Percentiles rank a stretch among this genome's conserved stretches.
These are phyloP conservation scores for Zosterops japonicus DNA, from an alignment of 2,113 vertebrate species.

Conservation along the genomic window DNA sequence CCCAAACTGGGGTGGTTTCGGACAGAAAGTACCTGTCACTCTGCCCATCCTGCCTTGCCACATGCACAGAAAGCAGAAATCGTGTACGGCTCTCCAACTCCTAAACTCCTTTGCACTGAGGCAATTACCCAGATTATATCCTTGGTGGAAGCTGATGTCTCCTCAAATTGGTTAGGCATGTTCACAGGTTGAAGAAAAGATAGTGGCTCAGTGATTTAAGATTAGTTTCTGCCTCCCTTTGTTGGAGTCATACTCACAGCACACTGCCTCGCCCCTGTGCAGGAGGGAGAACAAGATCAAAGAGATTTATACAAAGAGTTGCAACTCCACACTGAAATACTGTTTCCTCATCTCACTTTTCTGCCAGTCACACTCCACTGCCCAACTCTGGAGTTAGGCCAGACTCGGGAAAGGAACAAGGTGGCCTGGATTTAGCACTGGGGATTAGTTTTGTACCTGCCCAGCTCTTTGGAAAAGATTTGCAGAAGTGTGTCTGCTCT, in stretches of 20 bases:
- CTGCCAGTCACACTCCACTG: not conserved
- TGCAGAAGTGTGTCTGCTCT: not conserved
- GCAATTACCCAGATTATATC: not conserved
- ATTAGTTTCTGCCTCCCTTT: not conserved
- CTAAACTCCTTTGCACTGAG: not conserved
- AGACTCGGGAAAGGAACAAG: not conserved
- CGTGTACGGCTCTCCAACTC: not conserved
- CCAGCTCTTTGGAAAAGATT: not conserved
- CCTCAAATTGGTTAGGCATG: not conserved
- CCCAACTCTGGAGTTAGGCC: not conserved
- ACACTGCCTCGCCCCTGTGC: accelerated
- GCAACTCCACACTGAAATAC: not conserved
- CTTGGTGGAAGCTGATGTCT: not conserved
- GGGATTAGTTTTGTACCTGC: not conserved
- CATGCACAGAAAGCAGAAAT: not conserved
- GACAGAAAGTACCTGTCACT: not conserved
- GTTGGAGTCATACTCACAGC: not conserved
- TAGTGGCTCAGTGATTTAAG: not conserved
- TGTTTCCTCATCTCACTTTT: not conserved
- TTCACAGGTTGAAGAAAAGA: not conserved
- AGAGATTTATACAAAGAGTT: not conserved
- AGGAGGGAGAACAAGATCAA: not conserved
- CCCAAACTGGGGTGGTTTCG: not conserved
- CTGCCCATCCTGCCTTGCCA: accelerated
- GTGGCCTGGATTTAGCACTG: not conserved